A percentile compares a stretch with the other conserved stretches of the same genome.
Conservation (phyloP, 1,140 invertebrate species). For the Anoplophora glabripennis region DNA sequence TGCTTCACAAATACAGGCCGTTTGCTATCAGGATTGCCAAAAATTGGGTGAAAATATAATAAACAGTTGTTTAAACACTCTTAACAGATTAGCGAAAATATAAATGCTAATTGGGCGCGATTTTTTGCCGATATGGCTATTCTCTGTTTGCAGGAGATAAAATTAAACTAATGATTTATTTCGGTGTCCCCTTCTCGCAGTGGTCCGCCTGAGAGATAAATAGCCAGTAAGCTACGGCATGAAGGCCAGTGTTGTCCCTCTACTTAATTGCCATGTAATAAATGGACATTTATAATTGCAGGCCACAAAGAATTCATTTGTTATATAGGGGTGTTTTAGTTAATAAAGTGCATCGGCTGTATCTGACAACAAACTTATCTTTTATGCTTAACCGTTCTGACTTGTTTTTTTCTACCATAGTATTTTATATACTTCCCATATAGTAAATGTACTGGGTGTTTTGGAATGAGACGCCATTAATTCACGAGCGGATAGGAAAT, state of each 20-base stretch:
- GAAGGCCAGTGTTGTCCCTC: conserved; percentile 11
- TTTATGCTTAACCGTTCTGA: no score
- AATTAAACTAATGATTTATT: conserved; percentile 22
- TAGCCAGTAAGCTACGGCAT: conserved; percentile 2
- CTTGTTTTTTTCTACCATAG: no score
- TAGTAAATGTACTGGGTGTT: no score
- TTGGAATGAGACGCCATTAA: no score
- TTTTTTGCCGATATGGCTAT: conserved; percentile 15
- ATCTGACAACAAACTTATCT: conserved; percentile 1
- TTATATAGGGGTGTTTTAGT: conserved; percentile 16
- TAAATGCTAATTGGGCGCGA: conserved; percentile 21
- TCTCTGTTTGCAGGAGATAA: conserved; percentile 25
- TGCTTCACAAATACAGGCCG: no score
- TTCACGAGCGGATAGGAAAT: no score
- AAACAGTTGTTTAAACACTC: conserved; percentile 8
- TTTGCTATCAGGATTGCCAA: no score
- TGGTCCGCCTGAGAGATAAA: conserved; percentile 6
- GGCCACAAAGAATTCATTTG: conserved; percentile 25
- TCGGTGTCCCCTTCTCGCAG: conserved; percentile 13
- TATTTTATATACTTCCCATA: no score
- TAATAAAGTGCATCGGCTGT: conserved; percentile 13
- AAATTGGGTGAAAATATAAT: not conserved
- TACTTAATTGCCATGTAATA: conserved; percentile 21
- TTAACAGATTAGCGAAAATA: conserved; percentile 9
- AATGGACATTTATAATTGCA: conserved; percentile 20